Evolutionary conservation across 1,140 invertebrate genomes (phyloP), one percentile per base, ranked within the genome.

Genomic region (Monomorium pharaonis): DNA sequence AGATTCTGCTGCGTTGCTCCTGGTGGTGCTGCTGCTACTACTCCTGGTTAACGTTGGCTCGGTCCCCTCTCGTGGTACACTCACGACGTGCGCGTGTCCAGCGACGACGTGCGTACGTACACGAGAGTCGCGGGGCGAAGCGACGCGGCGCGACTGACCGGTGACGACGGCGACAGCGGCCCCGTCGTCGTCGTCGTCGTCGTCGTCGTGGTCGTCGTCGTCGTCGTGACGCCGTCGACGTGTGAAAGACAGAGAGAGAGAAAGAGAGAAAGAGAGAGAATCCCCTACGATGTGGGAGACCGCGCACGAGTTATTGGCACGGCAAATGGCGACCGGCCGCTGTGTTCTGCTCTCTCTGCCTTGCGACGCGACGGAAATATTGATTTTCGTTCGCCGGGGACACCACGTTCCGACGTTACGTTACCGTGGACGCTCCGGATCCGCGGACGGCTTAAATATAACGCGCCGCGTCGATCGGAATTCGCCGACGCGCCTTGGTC

Each of bases 391-490:
- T 58, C 67, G 27, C 78, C 78, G 78, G 78, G 67, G 27, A 80
- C 24, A 33, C 67, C 75, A 33, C 21, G 24, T 42, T 58, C 67
- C 63, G 67, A 83, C 51, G 12, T 63, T 83, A 58, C 62, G 51
- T 5, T 21, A 54, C 37, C 77, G 77, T 81, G 18, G 51, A 7
- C 27, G 42, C 67, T n/a, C n/a, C 78, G 67, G 42, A 27, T 58
- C 78, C 67, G 65, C 65, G 33, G 49, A 47, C n/a, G 27, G 78
- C 78, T 83, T 65, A 81, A 49, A 88, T 85, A 76, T 84, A 56
- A 85, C 63, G 56, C 76, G 47, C 72, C 84, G 83, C 84, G 90
- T 37, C 56, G 76, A 85, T 86, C 90, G 84, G 91, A 89, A 86
- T 84, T 90, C 87, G 90, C 89, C 77, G 67, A 58, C 78, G 78